Evolutionary conservation across 2,888 invertebrate genomes (phyloP).

Genomic region (Anaspis maculata): DNA sequence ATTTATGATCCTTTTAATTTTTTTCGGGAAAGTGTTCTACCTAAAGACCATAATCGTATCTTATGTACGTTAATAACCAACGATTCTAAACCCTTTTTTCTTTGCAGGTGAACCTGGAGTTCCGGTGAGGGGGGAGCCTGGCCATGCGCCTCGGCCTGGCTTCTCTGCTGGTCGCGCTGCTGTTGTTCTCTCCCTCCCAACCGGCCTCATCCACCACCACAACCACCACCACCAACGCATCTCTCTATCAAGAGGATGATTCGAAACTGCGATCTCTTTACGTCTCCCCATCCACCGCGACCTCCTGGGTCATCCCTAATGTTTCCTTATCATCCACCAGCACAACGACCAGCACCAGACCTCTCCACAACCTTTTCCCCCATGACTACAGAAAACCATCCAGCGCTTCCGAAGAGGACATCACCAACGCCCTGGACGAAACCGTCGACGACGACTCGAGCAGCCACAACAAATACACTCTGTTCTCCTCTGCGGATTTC

Average conservation of each 20-base stretch:
- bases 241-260: too few relatives aligned
- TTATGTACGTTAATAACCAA: too few relatives aligned
- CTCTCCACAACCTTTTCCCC: conserved; percentile 2
- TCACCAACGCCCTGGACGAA: conserved; percentile 7
- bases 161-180: conserved; percentile 44
- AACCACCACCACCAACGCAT: conserved; percentile 2
- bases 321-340: conserved; percentile 13
- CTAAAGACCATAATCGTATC: too few relatives aligned
- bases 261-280: too few relatives aligned
- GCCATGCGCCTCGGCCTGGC: conserved; percentile 55
- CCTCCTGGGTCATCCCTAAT: too few relatives aligned
- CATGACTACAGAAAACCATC: conserved; percentile 9
- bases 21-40: too few relatives aligned
- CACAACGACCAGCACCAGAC: conserved; percentile 1
- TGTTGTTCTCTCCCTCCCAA: conserved; percentile 29
- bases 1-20: too few relatives aligned
- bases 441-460: conserved; percentile 3
- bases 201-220: conserved; percentile 11
- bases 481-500: too few relatives aligned
- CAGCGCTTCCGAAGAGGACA: conserved; percentile 7
- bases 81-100: conserved; percentile 8
- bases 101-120: conserved; percentile 34
- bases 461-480: neutral
- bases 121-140: conserved; percentile 45
- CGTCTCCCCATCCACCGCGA: too few relatives aligned